Base-by-base conservation (phyloP, 2,113 vertebrate species). In the Neolamprologus hecqui region DNA sequence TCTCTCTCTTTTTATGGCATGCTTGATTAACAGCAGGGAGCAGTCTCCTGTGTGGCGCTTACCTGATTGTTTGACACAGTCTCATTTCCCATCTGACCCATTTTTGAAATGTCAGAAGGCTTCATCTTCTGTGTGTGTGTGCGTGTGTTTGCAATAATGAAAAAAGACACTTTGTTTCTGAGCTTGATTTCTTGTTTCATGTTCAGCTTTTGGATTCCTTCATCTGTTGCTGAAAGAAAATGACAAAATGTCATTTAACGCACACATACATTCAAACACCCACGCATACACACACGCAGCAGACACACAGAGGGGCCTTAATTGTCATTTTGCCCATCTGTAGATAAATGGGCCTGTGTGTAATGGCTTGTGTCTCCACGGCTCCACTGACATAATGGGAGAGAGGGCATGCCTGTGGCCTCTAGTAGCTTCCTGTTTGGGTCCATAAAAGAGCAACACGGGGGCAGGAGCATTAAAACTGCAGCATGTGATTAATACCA, bases 331-430 rank as follows among this genome's bases (percentile, higher is more conserved):
- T 51, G 60, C 77, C 86, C 86, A 35, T 95, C 81, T 92, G 81
- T 80, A 90, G 87, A 90, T 92, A 89, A 89, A 92, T 92, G 87
- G 80, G 85, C 33, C 81, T 75, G 92, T 95, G 93, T 93, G 91
- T 91, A 95, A 94, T 96, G 93, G 89, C 80, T 81, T 92, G 92
- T 90, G 90, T 94, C 92, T 85, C 84, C 84, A 65, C 85, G 86
- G 81, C 88, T 86, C 81, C 68, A 91, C 91, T 95, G 92, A 88
- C 89, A 88, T 94, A 93, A 94, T 94, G 90, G 89, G 79, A 90
- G 81, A 85, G 70, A 87, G 86, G 90, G 51, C 79, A 88, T 84
- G 81, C 89, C 87, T 82, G 35, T 90, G 86, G 81, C 93, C 88
- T 94, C 77, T 73, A 40, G 83, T 65, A 81, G 42, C 84, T 82